Conservation (phyloP, 2,888 invertebrate genomes). For the Eilema depressum region DNA sequence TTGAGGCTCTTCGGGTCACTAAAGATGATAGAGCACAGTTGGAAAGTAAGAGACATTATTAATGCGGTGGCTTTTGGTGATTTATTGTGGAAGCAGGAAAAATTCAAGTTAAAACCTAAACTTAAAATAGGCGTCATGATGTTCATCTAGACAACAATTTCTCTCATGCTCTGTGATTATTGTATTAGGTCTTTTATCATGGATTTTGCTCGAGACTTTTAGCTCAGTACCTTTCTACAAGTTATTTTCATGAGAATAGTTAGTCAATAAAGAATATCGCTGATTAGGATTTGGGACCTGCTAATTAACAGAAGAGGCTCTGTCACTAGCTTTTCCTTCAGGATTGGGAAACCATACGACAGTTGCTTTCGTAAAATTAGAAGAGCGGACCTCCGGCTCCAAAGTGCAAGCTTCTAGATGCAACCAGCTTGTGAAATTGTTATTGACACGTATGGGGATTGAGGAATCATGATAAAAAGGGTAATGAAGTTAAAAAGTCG, state of each 20-base stretch:
- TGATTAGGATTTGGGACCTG: too few species aligned
- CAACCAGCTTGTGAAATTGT: too few species aligned
- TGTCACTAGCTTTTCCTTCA: too few species aligned
- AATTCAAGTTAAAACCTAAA: slow-evolving; percentile 34
- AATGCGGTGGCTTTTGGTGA: slow-evolving; percentile 36
- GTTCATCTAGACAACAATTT: slow-evolving; percentile 24
- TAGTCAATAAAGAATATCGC: too few species aligned
- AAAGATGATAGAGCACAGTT: slow-evolving; percentile 43
- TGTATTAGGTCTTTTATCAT: neutral
- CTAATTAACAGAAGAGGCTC: too few species aligned
- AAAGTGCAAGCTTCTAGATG: too few species aligned
- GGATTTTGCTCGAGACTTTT: neutral
- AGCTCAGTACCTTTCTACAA: neutral
- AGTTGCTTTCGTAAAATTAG: too few species aligned
- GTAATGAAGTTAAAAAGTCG: too few species aligned
- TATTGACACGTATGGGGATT: too few species aligned
- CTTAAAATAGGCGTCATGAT: slow-evolving; percentile 24
- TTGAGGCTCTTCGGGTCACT: slow-evolving; percentile 11
- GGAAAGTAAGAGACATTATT: slow-evolving; percentile 41
- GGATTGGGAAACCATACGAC: too few species aligned
- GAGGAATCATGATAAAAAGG: too few species aligned
- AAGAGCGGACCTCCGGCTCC: too few species aligned
- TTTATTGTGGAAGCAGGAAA: slow-evolving; percentile 28
- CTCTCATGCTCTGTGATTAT: slow-evolving; percentile 17
- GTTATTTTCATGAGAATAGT: neutral